Percentiles rank a stretch among this genome's conserved stretches.
Conservation (phyloP, 64 coral and sea anemone genomes). For the Stylophora pistillata region DNA sequence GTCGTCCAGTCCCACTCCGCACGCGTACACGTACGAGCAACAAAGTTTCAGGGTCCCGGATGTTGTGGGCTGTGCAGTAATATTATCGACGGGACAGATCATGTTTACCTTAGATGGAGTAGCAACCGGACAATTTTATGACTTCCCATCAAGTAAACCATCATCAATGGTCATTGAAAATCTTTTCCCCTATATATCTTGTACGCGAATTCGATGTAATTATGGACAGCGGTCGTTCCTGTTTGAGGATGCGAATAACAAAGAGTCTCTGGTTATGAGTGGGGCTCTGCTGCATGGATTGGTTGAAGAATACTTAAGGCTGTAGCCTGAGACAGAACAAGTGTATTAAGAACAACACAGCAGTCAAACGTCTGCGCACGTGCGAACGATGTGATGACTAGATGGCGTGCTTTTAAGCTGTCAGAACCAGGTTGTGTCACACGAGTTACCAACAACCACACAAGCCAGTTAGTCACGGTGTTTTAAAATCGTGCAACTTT, state of each 20-base stretch:
- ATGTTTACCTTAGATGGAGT: constrained; percentile 97
- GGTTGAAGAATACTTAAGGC: not conserved
- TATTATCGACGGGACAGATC: constrained; percentile 79
- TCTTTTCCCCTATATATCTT: constrained; percentile 79
- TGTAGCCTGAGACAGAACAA: not conserved
- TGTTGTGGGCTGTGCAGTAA: constrained; percentile 90
- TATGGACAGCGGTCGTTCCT: constrained; percentile 90
- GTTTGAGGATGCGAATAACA: constrained; percentile 79
- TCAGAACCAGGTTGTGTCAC: too few relatives aligned
- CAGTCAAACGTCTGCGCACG: too few relatives aligned
- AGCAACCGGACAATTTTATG: constrained; percentile 68
- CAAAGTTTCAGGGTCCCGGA: constrained; percentile 78
- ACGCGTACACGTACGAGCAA: too few relatives aligned
- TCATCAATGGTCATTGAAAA: constrained; percentile 38
- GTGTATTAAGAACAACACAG: not conserved
- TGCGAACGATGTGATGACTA: too few relatives aligned
- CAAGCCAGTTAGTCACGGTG: too few relatives aligned
- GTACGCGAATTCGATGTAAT: constrained; percentile 81
- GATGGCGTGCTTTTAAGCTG: too few relatives aligned
- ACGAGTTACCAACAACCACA: too few relatives aligned
- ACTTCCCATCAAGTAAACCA: constrained; percentile 50
- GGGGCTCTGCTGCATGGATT: constrained; percentile 71
- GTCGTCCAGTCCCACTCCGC: constrained; percentile 35
- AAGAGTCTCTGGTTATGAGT: constrained; percentile 40
- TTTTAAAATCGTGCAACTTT: too few relatives aligned